Percentiles rank a stretch among this genome's conserved stretches.
phyloP scores from a whole-genome alignment of 2,888 invertebrate genomes.

The Tenthredo distinguenda region DNA sequence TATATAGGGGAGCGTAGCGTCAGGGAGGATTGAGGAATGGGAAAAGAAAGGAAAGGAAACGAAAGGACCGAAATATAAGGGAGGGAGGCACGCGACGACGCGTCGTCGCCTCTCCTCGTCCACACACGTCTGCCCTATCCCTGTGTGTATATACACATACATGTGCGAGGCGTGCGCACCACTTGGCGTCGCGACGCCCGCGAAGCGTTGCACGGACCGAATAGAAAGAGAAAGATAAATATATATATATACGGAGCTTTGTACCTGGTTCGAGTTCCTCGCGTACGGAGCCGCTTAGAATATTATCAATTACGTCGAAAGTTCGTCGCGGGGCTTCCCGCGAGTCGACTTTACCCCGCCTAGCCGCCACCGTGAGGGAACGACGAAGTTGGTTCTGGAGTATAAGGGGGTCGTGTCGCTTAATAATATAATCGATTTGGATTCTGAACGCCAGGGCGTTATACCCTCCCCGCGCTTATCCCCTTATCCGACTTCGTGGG shows the following conservation, averaged over 20 bases:
- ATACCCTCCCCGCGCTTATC: neutral
- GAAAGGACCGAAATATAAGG: neutral
- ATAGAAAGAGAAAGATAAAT: neutral
- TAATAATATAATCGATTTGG: slow-evolving; percentile 46
- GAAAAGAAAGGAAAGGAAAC: neutral
- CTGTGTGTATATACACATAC: neutral
- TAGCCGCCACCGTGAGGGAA: neutral
- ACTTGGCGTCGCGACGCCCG: slow-evolving; percentile 43
- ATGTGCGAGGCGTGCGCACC: slow-evolving; percentile 21
- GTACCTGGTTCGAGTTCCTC: neutral
- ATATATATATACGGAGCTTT: neutral
- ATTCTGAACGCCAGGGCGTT: neutral
- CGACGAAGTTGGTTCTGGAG: neutral
- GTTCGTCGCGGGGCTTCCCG: slow-evolving; percentile 45
- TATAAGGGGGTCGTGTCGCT: neutral
- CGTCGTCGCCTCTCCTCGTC: neutral
- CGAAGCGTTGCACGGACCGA: neutral
- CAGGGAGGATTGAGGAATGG: neutral
- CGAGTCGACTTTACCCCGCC: neutral
- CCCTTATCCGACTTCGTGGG: neutral
- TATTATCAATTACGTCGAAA: slow-evolving; percentile 47
- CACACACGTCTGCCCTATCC: neutral
- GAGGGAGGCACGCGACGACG: slow-evolving; percentile 40
- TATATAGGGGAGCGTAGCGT: neutral
- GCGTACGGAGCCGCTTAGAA: slow-evolving; percentile 27